phyloP scores from a whole-genome alignment of 2,888 invertebrate species.

The Lithosia quadra region DNA sequence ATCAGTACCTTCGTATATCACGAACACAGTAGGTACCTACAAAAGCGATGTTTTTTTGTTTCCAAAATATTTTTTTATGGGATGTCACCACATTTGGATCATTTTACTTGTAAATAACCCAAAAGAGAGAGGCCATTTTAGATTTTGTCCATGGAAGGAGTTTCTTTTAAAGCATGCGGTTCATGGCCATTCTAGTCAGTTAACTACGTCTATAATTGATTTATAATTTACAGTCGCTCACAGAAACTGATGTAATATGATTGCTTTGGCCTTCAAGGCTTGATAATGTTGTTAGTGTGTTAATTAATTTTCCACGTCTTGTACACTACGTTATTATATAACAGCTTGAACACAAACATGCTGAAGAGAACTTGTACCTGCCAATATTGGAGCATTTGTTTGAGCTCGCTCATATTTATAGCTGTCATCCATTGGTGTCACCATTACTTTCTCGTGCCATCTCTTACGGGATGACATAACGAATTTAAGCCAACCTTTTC shows the following conservation, averaged over 20 bases:
- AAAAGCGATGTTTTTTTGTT: constrained; percentile 27
- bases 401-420: constrained; percentile 38
- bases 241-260: constrained; percentile 15
- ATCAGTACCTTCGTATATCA: constrained; percentile 29
- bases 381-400: constrained; percentile 30
- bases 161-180: too few relatives aligned
- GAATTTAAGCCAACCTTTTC: constrained; percentile 37
- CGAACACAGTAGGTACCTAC: constrained; percentile 19
- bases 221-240: constrained; percentile 22
- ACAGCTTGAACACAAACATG: background rate
- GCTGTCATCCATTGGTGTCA: constrained; percentile 32
- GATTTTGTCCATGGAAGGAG: too few relatives aligned
- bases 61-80: constrained; percentile 2
- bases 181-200: background rate
- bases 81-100: too few relatives aligned
- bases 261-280: constrained; percentile 12
- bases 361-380: constrained; percentile 3
- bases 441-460: constrained; percentile 33
- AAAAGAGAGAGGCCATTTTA: too few relatives aligned
- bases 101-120: background rate
- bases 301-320: constrained; percentile 23
- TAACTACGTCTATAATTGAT: constrained; percentile 19
- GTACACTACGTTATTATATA: constrained; percentile 14
- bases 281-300: constrained; percentile 17
- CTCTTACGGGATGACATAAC: constrained; percentile 34